phyloP scores from a whole-genome alignment of 2,888 invertebrate species.

The Cryptus viduatorius region DNA sequence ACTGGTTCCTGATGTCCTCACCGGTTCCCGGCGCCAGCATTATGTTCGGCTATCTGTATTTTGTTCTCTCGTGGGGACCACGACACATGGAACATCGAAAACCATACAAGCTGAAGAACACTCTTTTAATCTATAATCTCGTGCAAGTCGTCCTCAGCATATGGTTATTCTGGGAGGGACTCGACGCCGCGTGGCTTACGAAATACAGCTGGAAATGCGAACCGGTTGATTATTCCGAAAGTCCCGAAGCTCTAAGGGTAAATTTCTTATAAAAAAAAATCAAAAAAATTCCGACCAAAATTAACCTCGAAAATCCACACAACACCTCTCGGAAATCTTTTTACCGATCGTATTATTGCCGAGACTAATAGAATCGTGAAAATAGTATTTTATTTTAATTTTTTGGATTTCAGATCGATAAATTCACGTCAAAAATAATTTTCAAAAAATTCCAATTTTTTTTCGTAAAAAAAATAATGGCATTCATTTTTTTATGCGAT shows the following conservation, averaged over 20 bases:
- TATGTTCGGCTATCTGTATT: constrained; percentile 89
- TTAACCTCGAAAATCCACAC: too few relatives aligned
- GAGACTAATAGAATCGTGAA: too few relatives aligned
- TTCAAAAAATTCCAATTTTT: too few relatives aligned
- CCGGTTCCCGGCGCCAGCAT: constrained; percentile 90
- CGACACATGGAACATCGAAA: constrained; percentile 94
- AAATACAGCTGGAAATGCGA: constrained; percentile 96
- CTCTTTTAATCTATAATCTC: constrained; percentile 94
- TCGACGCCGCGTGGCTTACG: constrained; percentile 91
- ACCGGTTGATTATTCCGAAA: constrained; percentile 93
- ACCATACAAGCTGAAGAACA: constrained; percentile 92
- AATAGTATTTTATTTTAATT: neutral
- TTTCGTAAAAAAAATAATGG: too few relatives aligned
- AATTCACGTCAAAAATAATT: too few relatives aligned
- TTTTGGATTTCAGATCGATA: neutral
- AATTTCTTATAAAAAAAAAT: constrained; percentile 76
- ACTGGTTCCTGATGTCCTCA: constrained; percentile 91
- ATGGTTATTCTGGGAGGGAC: constrained; percentile 93
- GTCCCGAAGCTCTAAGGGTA: constrained; percentile 93
- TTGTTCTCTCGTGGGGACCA: constrained; percentile 93
- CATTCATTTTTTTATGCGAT: too few relatives aligned
- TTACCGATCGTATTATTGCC: too few relatives aligned
- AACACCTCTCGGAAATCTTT: too few relatives aligned
- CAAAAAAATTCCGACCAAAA: too few relatives aligned
- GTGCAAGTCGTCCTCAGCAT: constrained; percentile 94